Evolutionary conservation across 2,888 invertebrate species (phyloP).

Genomic region (Heliothis peltigera): DNA sequence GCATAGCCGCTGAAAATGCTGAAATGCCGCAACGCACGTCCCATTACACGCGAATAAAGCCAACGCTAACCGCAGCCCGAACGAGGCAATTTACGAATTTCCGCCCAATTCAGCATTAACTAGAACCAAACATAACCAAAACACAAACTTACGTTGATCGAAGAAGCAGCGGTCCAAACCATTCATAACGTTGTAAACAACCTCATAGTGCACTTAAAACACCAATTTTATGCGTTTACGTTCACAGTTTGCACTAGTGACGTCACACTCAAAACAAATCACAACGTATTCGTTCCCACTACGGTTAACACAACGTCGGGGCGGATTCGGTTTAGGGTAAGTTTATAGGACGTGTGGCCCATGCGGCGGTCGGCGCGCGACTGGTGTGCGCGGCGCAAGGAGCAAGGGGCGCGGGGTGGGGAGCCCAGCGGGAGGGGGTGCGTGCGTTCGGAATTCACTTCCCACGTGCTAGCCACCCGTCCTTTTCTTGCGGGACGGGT

Average conservation of each 20-base stretch:
- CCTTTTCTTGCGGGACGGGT: conserved; percentile 88
- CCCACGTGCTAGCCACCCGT: conserved; percentile 87
- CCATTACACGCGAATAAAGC: conserved; percentile 77
- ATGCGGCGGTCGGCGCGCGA: conserved; percentile 88
- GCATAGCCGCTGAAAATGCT: conserved; percentile 75
- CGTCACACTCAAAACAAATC: conserved; percentile 87
- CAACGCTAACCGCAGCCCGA: conserved; percentile 78
- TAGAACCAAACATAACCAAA: conserved; percentile 73
- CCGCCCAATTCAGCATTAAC: conserved; percentile 70
- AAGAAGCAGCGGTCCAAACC: conserved; percentile 90
- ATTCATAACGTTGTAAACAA: conserved; percentile 88
- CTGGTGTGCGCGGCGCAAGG: conserved; percentile 83
- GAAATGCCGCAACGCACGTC: conserved; percentile 75
- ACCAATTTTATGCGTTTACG: conserved; percentile 79
- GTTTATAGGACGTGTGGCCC: conserved; percentile 75
- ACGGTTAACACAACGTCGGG: conserved; percentile 78
- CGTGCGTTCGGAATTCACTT: conserved; percentile 89
- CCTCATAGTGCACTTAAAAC: conserved; percentile 88
- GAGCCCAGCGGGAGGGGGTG: conserved; percentile 79
- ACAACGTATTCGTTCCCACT: conserved; percentile 85
- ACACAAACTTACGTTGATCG: conserved; percentile 88
- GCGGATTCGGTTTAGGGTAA: conserved; percentile 45
- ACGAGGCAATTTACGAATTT: conserved; percentile 75
- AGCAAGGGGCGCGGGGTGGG: conserved; percentile 68
- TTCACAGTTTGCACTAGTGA: conserved; percentile 81